phyloP scores from a whole-genome alignment of 2,113 vertebrate genomes.

The Pachyramphus minor region DNA sequence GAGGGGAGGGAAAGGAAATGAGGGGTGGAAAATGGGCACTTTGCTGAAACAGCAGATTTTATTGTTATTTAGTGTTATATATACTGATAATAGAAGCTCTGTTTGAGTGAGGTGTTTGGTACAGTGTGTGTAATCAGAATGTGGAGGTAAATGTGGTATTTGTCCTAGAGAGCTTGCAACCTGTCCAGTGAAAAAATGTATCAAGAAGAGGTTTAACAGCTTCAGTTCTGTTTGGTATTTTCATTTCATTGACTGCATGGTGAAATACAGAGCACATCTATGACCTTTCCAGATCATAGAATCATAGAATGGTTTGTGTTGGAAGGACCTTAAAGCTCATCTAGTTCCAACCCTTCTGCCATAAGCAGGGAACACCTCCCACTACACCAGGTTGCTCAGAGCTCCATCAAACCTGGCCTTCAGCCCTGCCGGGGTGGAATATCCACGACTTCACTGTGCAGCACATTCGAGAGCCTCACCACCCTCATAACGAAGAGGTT shows the following conservation, averaged over 20 bases:
- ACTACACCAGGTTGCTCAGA: not conserved
- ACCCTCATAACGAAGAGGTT: not conserved
- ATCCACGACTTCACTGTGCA: not conserved
- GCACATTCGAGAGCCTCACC: not conserved
- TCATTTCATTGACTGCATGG: not conserved
- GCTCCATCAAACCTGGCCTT: not conserved
- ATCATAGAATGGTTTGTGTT: not conserved
- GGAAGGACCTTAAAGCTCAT: not conserved
- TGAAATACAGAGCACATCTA: not conserved
- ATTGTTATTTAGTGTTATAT: not conserved
- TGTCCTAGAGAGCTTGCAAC: not conserved
- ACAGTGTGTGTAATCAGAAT: not conserved
- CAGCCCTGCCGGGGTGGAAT: not conserved
- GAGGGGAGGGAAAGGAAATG: conserved; percentile 1
- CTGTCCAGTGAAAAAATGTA: not conserved
- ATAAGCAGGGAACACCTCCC: not conserved
- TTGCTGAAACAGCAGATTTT: conserved; percentile 31
- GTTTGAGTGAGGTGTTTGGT: not conserved
- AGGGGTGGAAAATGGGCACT: not conserved
- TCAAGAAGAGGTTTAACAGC: not conserved
- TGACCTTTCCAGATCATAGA: not conserved
- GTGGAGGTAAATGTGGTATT: not conserved
- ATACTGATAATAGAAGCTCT: not conserved
- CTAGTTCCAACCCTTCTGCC: not conserved
- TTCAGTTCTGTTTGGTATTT: not conserved